These are phyloP conservation scores for Drosophila lacicola DNA, from an alignment of 2,888 invertebrate genomes.

Conservation along the genomic window DNA sequence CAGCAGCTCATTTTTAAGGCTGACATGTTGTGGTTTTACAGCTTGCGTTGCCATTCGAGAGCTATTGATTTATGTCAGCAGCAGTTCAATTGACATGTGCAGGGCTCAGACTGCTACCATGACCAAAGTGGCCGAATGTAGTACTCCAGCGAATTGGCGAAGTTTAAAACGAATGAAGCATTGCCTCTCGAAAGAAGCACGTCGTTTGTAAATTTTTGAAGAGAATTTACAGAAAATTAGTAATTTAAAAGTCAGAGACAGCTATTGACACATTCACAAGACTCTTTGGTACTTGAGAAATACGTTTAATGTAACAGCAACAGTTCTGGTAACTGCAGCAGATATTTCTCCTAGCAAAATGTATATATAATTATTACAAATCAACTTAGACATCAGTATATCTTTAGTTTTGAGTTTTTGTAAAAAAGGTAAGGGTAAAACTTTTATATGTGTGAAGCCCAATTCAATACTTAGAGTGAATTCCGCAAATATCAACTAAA, in stretches of 20 bases:
- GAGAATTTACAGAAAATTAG: slow-evolving; percentile 23
- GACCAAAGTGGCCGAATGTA: slow-evolving; percentile 33
- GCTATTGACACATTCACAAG: neutral
- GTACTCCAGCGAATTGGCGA: slow-evolving; percentile 9
- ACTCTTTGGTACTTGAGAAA: neutral
- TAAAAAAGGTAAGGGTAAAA: too few relatives aligned
- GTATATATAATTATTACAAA: too few relatives aligned
- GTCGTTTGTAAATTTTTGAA: slow-evolving; percentile 18
- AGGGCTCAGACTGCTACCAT: slow-evolving; percentile 17
- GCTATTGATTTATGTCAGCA: slow-evolving; percentile 70
- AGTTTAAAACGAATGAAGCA: slow-evolving; percentile 21
- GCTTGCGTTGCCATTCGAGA: slow-evolving; percentile 35
- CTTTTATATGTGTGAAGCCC: neutral
- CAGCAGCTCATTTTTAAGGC: slow-evolving; percentile 69
- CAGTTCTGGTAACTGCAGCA: neutral
- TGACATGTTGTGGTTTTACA: slow-evolving; percentile 60
- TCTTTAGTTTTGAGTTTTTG: too few relatives aligned
- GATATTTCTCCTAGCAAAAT: too few relatives aligned
- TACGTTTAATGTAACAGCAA: neutral
- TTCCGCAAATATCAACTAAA: neutral
- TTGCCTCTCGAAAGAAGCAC: slow-evolving; percentile 5
- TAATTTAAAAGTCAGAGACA: slow-evolving; percentile 17
- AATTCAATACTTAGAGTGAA: neutral
- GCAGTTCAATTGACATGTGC: slow-evolving; percentile 55
- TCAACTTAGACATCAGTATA: too few relatives aligned